Evolutionary conservation across 2,797 vertebrate species (phyloP).

Genomic region (Eidolon dupreanum): DNA sequence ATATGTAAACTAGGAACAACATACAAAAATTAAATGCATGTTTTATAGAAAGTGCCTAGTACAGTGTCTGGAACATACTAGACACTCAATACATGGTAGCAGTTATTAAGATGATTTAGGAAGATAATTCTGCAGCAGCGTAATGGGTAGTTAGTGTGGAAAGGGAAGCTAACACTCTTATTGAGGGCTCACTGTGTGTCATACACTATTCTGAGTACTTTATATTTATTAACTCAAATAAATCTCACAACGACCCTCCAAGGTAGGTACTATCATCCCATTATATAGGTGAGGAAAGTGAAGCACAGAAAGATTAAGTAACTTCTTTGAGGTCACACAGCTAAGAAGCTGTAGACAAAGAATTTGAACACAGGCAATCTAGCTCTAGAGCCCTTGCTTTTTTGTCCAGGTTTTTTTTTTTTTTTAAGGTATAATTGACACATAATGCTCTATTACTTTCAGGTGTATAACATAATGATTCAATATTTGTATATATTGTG

Average conservation of each 20-base stretch:
- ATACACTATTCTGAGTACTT: neutral
- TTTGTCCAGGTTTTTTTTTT: neutral
- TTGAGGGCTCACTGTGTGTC: neutral
- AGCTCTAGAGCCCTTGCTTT: neutral
- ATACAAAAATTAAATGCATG: neutral
- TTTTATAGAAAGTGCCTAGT: neutral
- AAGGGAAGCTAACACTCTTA: neutral
- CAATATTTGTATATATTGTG: neutral
- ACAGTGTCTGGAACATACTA: neutral
- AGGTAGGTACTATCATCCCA: neutral
- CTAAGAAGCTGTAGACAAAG: neutral
- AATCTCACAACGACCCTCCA: neutral
- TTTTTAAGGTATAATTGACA: neutral
- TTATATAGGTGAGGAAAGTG: conserved; percentile 3
- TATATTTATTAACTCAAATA: neutral
- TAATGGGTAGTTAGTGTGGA: neutral
- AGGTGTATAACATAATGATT: neutral
- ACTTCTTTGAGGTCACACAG: neutral
- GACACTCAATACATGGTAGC: neutral
- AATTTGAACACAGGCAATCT: neutral
- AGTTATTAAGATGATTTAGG: neutral
- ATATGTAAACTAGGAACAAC: neutral
- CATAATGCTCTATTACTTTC: neutral
- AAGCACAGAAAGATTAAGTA: neutral
- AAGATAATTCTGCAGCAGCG: neutral